A percentile compares a stretch with the other conserved stretches of the same genome.
phyloP scores from a whole-genome alignment of 2,888 invertebrate genomes.

The Zootermopsis nevadensis region DNA sequence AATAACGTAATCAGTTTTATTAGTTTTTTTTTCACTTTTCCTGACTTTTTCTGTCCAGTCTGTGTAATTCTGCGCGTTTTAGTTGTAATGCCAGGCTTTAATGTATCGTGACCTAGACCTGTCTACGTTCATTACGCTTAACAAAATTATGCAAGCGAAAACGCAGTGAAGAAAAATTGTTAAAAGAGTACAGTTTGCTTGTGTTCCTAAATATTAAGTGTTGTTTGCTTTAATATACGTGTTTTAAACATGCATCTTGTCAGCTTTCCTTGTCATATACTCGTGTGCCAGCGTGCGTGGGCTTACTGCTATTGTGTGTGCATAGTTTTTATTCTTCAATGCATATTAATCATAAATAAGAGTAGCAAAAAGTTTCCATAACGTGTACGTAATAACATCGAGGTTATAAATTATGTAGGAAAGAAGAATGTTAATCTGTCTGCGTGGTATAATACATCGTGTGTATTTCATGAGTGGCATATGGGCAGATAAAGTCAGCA shows the following conservation, averaged over 20 bases:
- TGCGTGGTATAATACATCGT: neutral
- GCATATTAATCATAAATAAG: slow-evolving; percentile 1
- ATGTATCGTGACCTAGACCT: neutral
- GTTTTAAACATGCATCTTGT: neutral
- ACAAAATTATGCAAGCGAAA: neutral
- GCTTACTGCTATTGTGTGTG: neutral
- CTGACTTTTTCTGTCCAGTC: neutral
- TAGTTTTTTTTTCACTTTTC: neutral
- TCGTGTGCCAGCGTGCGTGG: neutral
- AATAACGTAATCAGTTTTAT: too few relatives aligned
- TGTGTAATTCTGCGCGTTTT: neutral
- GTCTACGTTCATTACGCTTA: neutral
- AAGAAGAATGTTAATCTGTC: neutral
- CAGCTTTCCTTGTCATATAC: neutral
- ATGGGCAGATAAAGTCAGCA: neutral
- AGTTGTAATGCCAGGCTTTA: neutral
- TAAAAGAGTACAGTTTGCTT: neutral
- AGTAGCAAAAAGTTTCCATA: neutral
- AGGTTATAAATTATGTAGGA: slow-evolving; percentile 7
- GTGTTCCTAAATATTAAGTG: too few relatives aligned
- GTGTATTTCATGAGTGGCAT: slow-evolving; percentile 6
- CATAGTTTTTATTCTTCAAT: neutral
- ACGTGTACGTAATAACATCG: slow-evolving; percentile 5
- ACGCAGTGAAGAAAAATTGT: neutral
- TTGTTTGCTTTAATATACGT: neutral